phyloP scores from a whole-genome alignment of 1,140 invertebrate species.

The Laupala kohalensis region DNA sequence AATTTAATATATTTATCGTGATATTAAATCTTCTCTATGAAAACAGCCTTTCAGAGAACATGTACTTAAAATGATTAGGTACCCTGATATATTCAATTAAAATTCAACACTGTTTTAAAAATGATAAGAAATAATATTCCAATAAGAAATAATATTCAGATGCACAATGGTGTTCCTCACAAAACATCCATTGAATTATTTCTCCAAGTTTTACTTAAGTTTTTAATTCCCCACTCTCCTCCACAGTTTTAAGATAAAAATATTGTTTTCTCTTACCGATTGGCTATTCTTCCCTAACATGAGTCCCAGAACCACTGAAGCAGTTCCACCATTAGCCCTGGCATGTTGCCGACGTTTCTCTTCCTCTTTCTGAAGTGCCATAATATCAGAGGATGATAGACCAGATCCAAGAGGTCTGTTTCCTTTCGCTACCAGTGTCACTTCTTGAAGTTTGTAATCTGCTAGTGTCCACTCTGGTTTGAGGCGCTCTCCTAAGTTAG shows the following conservation, averaged over 20 bases:
- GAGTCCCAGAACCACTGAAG: conserved; percentile 37
- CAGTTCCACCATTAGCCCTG: conserved; percentile 17
- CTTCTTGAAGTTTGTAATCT: conserved; percentile 52
- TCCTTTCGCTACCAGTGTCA: conserved; percentile 43
- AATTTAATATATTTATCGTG: no score
- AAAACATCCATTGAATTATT: no score
- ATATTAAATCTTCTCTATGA: no score
- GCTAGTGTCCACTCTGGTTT: conserved; percentile 40
- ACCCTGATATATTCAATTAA: no score
- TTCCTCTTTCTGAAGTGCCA: conserved; percentile 42
- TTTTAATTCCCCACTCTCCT: conserved; percentile 27
- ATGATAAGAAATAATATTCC: no score
- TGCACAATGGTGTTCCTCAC: no score
- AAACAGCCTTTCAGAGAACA: no score
- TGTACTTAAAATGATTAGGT: no score
- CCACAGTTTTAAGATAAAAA: neutral
- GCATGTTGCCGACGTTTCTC: conserved; percentile 36
- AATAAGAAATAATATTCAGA: no score
- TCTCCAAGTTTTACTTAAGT: no score
- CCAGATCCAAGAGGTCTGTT: conserved; percentile 33
- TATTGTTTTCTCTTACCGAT: conserved; percentile 24
- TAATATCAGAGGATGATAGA: conserved; percentile 47
- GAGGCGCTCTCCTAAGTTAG: conserved; percentile 44
- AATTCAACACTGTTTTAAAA: no score
- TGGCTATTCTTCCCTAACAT: conserved; percentile 30